A percentile compares a stretch with the other conserved stretches of the same genome.
Evolutionary conservation across 2,113 vertebrate genomes (phyloP).

Genomic region (Gadus macrocephalus): DNA sequence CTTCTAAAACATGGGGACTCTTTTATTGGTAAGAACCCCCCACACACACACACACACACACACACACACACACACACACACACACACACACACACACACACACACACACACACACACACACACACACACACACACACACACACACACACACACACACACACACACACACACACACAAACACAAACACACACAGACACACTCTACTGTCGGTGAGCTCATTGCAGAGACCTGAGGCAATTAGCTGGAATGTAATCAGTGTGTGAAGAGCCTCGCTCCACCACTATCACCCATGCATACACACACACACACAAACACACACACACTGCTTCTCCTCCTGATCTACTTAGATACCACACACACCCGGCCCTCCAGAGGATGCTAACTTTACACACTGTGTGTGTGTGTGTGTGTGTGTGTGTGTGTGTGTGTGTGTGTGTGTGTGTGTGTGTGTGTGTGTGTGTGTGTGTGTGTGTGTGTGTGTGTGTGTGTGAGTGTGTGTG

Average conservation of each 20-base stretch:
- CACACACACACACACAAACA: constrained; percentile 1
- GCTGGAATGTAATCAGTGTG: constrained; percentile 53
- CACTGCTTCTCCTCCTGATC: constrained; percentile 49
- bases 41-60: constrained; percentile 2
- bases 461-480: constrained; percentile 4
- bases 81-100: constrained; percentile 2
- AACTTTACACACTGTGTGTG: constrained; percentile 25
- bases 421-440: constrained; percentile 6
- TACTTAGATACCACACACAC: constrained; percentile 66
- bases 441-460: not conserved
- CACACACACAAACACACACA: constrained; percentile 51
- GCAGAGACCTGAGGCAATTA: constrained; percentile 53
- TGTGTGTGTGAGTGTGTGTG: constrained; percentile 5
- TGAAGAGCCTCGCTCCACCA: constrained; percentile 51
- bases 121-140: constrained; percentile 8
- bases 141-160: constrained; percentile 10
- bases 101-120: constrained; percentile 6
- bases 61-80: constrained; percentile 3
- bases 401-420: constrained; percentile 4
- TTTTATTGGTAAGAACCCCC: not conserved
- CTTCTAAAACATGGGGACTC: not conserved
- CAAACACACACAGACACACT: constrained; percentile 4
- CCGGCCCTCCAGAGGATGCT: constrained; percentile 39
- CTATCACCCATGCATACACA: constrained; percentile 63
- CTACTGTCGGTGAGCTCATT: constrained; percentile 57